Base-by-base conservation (phyloP, 2,113 vertebrate species). In the Protobothrops flavoviridis region DNA sequence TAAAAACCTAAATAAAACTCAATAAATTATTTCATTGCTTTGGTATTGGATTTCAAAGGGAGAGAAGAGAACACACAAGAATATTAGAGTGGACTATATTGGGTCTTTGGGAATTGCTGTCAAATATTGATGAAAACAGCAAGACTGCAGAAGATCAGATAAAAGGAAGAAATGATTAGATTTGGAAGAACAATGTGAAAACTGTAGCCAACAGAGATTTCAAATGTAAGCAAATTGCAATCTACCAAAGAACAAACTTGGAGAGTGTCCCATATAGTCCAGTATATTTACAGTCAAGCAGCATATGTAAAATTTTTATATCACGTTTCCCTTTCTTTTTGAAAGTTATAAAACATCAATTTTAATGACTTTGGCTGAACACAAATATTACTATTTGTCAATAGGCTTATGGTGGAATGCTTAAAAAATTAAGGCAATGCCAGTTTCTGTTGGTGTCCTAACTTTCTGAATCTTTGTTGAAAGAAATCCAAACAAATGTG, bases 51-150 rank as follows among this genome's bases (percentile, higher is more conserved):
- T 98, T 98, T 98, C 97, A 98, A 98, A 98, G 97, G 91, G 90
- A 96, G 94, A 97, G 95, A 92, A 98, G 94, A 96, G 96, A 93
- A 97, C 95, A 96, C 97, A 96, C 93, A 94, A 97, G 96, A 97
- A 98, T 97, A 98, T 98, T 97, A 97, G 96, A 97, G 95, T 93
- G 94, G 96, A 98, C 96, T 97, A 97, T 97, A 98, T 97, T 97
- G 98, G 96, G 97, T 98, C 98, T 97, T 96, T 97, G 98, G 98
- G 98, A 98, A 98, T 98, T 98, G 97, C 98, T 98, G 98, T 98
- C 97, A 98, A 96, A 97, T 97, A 98, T 97, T 98, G 97, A 98
- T 97, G 97, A 98, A 98, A 98, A 98, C 97, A 97, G 96, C 97
- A 96, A 97, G 97, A 96, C 97, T 96, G 96, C 96, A 97, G 12